Evolutionary conservation across 2,113 vertebrate genomes (phyloP).

Genomic region (Aspiorhynchus laticeps): DNA sequence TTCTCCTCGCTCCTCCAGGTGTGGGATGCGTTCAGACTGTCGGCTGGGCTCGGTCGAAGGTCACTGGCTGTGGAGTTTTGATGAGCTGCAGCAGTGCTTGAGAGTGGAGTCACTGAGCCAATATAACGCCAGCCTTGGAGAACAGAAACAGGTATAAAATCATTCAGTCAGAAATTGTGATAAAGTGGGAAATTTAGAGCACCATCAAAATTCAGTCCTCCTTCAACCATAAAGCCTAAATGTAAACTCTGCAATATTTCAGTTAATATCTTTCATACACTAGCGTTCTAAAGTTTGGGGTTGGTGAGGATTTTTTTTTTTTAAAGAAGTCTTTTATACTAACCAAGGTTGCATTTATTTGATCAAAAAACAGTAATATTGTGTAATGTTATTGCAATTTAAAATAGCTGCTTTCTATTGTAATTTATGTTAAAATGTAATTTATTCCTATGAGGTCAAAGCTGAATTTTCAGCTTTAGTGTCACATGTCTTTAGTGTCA

Average conservation of each 20-base stretch:
- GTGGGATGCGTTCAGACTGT: constrained; percentile 85
- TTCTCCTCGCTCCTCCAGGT: constrained; percentile 72
- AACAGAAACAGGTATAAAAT: constrained; percentile 71
- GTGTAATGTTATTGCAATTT: background rate
- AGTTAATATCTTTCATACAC: background rate
- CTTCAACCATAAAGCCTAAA: background rate
- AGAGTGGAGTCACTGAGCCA: constrained; percentile 81
- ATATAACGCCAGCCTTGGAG: constrained; percentile 89
- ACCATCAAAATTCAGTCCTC: background rate
- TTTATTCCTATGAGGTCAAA: background rate
- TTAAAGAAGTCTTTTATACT: background rate
- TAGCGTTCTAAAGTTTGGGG: background rate
- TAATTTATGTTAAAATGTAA: background rate
- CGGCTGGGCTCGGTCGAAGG: constrained; percentile 76
- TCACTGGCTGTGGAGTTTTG: constrained; percentile 94
- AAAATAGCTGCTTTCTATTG: background rate
- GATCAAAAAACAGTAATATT: background rate
- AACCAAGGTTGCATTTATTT: background rate
- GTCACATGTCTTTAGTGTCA: background rate
- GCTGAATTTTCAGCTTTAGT: background rate
- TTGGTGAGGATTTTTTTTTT: background rate
- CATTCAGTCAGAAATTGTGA: background rate
- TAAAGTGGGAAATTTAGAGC: background rate
- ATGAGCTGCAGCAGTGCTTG: constrained; percentile 81
- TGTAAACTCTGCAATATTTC: background rate